Percentiles rank a stretch among this genome's conserved stretches.
Evolutionary conservation across 2,888 invertebrate species (phyloP).

Genomic region (Drosophila pseudotakahashii): DNA sequence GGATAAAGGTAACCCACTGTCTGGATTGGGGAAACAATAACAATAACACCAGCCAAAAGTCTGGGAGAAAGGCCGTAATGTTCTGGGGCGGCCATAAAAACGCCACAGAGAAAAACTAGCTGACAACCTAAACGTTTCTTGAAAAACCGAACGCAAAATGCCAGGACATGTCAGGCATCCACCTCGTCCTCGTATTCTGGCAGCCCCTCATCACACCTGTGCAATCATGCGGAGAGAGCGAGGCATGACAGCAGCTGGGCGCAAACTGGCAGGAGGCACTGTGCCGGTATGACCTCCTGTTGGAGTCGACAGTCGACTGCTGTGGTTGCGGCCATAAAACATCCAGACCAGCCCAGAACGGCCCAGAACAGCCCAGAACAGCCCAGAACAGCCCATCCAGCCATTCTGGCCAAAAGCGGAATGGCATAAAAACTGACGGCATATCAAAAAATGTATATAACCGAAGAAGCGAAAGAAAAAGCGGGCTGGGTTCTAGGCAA

Average conservation of each 20-base stretch:
- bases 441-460: slow-evolving; percentile 73
- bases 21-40: slow-evolving; percentile 49
- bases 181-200: slow-evolving; percentile 9
- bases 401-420: slow-evolving; percentile 38
- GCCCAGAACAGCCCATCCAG: slow-evolving; percentile 13
- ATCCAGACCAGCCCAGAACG: slow-evolving; percentile 34
- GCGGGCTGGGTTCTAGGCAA: slow-evolving; percentile 27
- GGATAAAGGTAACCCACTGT: slow-evolving; percentile 44
- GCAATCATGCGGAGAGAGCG: slow-evolving; percentile 66
- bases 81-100: slow-evolving; percentile 33
- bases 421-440: slow-evolving; percentile 73
- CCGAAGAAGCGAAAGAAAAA: slow-evolving; percentile 15
- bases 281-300: slow-evolving; percentile 35
- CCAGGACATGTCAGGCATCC: slow-evolving; percentile 60
- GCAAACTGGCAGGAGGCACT: slow-evolving; percentile 31
- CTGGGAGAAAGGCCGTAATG: slow-evolving; percentile 35
- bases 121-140: slow-evolving; percentile 76
- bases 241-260: slow-evolving; percentile 55
- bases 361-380: background rate
- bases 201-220: slow-evolving; percentile 55
- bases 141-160: slow-evolving; percentile 68
- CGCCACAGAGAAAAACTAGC: slow-evolving; percentile 56
- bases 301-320: slow-evolving; percentile 52
- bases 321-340: slow-evolving; percentile 77
- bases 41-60: slow-evolving; percentile 41